Base-by-base conservation (phyloP, 2,797 vertebrate species). In the Pseudochromis fuscus region DNA sequence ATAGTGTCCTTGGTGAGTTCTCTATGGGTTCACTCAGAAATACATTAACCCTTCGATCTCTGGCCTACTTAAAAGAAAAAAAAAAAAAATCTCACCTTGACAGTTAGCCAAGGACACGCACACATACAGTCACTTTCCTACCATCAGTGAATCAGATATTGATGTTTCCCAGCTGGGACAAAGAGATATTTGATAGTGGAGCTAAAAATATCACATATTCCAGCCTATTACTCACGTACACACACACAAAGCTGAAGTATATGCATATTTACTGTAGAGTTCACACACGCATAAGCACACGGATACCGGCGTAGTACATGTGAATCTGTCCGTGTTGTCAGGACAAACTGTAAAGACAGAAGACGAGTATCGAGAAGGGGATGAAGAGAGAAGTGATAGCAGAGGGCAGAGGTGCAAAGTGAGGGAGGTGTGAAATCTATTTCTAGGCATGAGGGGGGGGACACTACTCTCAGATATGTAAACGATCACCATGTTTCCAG, bases 11-110 rank as follows among this genome's bases (percentile, higher is more conserved):
- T 81, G 15, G 72, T 76, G 73, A 61, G 75, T 75, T 89, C 89
- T 89, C 90, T 79, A 42, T 84, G 82, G 84, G 81, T 85, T 89
- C 64, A 75, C 76, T 75, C 64, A 16, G 83, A 89, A 89, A 89
- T 71, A 81, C 84, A 90, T 90, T 88, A 91, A 89, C 87, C 74
- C 84, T 82, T 82, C 55, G 70, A 55, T 82, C 72, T 67, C 65
- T 91, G 87, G 79, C 86, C 89, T 87, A 89, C 74, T 89, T 91
- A 53, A 69, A 75, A 65, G 27, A 50, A 57, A 42, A 27, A 44
- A 68, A 58, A 53, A 51, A 38, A 23, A 38, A 2, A 52, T 3
- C 2, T 89, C 67, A 89, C 87, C 85, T 91, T 89, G 82, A 85
- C 78, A 81, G 62, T 74, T 60, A 75, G 63, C 44, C 86, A 90